Evolutionary conservation across 2,113 vertebrate genomes (phyloP), one percentile per base, ranked within the genome.

Genomic region (Delphinapterus leucas): DNA sequence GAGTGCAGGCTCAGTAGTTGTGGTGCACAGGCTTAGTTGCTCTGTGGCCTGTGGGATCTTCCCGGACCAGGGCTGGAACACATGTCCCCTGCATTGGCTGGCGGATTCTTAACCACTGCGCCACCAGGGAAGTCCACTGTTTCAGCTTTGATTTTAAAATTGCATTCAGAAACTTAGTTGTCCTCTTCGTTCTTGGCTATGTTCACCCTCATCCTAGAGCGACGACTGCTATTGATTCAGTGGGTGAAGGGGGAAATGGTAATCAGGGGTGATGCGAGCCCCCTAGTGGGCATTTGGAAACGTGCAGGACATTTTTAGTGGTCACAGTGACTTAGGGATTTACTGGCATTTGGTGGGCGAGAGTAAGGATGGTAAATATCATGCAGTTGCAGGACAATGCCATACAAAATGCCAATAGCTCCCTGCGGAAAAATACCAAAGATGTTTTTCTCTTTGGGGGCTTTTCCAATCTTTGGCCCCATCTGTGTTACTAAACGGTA

Each of bases 271-370:
- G 21, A 90, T 8, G 25, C 21, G 15, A 18, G 79, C 88, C 96
- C 95, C 47, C 97, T 95, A 67, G 93, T 90, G 88, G 88, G 12
- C 60, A 84, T 28, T 77, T 94, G 25, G 47, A 95, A 55, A 90
- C 12, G 25, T 84, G 81, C 84, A 85, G 47, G 58, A 17, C 11
- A 61, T 74, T 86, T 79, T 84, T 47, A 20, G 17, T 18, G 25
- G 18, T 74, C 47, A 25, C 36, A 58, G 15, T 5, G 71, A 12
- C n/a, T 65, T 41, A 3, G 18, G 41, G 65, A 88, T 81, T 96
- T 41, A 81, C 21, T 23, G 67, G 61, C 20, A 21, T 88, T 76
- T 83, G 49, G 31, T 58, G 17, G 70, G 6, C 13, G 13, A 91
- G 21, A 25, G 7, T 15, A 74, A 36, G 80, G 60, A 28, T 26